Conservation (phyloP, 30 jellyfish, hydroid and myxozoan species). For the Nemopilema nomurai region DNA sequence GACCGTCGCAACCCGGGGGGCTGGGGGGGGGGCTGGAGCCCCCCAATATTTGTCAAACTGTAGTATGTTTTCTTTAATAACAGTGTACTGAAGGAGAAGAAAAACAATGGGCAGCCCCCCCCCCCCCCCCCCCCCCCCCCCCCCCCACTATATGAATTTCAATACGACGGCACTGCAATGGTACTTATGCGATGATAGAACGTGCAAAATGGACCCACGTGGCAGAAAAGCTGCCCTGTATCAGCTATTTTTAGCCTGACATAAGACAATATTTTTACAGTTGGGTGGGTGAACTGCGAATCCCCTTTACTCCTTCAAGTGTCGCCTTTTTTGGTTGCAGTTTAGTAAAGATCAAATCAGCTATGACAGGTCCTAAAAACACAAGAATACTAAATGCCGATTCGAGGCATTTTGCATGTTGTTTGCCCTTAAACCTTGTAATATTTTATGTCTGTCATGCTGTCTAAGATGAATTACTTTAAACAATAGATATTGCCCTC, state of each 20-base stretch:
- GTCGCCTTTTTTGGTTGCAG: background rate
- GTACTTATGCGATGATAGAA: background rate
- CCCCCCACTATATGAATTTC: background rate
- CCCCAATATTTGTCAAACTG: background rate
- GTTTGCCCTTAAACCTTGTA: background rate
- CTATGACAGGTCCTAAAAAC: background rate
- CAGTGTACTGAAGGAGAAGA: background rate
- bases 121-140: background rate
- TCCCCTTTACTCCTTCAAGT: background rate
- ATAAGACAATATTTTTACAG: background rate
- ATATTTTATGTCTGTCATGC: background rate
- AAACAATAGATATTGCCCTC: background rate
- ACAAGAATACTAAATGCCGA: background rate
- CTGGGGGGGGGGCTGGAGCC: background rate
- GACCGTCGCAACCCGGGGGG: constrained; percentile 1
- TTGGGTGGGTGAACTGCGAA: background rate
- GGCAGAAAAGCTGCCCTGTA: background rate
- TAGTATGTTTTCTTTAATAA: background rate
- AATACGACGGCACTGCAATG: background rate
- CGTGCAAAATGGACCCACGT: background rate
- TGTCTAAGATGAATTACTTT: background rate
- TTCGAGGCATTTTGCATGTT: background rate
- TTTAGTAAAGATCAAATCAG: background rate
- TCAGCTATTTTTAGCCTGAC: background rate
- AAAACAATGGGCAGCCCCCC: background rate